Base-by-base conservation (phyloP, 2,888 invertebrate species). In the Thereva unica region DNA sequence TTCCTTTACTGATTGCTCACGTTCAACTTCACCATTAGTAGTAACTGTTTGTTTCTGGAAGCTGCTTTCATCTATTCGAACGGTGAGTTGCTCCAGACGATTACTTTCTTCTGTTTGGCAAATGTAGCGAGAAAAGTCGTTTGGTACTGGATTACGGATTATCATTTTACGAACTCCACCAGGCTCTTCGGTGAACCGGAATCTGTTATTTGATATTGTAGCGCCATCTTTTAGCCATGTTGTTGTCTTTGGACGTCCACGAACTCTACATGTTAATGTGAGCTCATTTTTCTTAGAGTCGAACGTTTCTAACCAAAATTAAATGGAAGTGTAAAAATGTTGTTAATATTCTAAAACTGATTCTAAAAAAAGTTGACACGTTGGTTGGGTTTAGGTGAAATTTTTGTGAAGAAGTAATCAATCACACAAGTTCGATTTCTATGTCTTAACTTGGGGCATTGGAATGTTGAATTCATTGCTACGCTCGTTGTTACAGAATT, bases 81-180 rank as follows among this genome's bases (percentile, higher is more conserved):
- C 87, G 0, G 87, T 86, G 12, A 91, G 88, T 73, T 91, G 88
- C 73, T 92, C 91, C n/a, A 86, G 86, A 83, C 86, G 86, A 10
- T 87, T 82, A 0, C 87, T 85, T 73, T 88, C 90, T 76, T 89
- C 89, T 0, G 91, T 91, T 75, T 85, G 87, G 75, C 92, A 93
- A 0, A 87, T 87, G 74, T 91, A 93, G 69, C 84, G 85, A n/a
- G 92, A 93, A 69, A 86, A 88, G 75, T 93, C 92, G 5, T 83
- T 83, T 0, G 84, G 78, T 57, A 85, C 85, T 0, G 92, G 91
- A 68, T 85, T 83, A 10, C 82, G 83, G 69, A 93, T 88, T 42
- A 86, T 83, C 8, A 93, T 78, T 71, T 87, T 85, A 72, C 90
- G 89, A 9, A 89, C 83, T 1, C 92, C 91, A 68, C 91, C 90